Base-by-base conservation (phyloP, 53 echinoderm and acorn worm genomes). In the Henricia sp. region DNA sequence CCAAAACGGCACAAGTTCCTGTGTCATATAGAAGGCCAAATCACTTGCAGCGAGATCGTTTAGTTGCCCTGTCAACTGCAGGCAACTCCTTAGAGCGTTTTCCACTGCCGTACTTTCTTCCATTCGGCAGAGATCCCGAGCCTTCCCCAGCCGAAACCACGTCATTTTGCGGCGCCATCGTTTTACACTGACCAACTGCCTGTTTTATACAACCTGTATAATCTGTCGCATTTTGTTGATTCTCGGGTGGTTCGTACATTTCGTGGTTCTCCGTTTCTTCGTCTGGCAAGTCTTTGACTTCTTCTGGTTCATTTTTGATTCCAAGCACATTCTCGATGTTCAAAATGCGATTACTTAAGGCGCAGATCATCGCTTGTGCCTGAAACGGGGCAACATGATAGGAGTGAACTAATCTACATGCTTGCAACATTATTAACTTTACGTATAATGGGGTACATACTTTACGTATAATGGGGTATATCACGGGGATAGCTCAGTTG, bases 331-430 rank as follows among this genome's bases (percentile, higher is more conserved):
- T 84, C 80, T 92, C 92, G 24, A 92, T 78, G 82, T 88, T 92
- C 32, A 52, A 24, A 27, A 92, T 77, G 37, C 92, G 84, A 32
- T 92, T 50, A 57, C 85, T 89, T 80, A 92, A 50, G 37, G 92
- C 70, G 80, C 88, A 92, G 19, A 92, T 84, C 85, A 88, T 71
- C 36, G 82, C 92, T 51, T 92, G 84, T 39, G 71, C 26, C 92
- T 92, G 88, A 74, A 0, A 40, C 3, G 60, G 17, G 53, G 16
- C 6, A 60, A 29, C 62, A 60, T 6, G 33, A 32, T 60, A 60
- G 9, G 3, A 60, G 6, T 53, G 19, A 53, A 17, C 19, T 19
- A 5, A 8, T 20, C 3, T 53, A 3, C 4, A 6, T 29, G 72
- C 68, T 24, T 10, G 12, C 51, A 72, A 17, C 46, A 6, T 20